Conservation (phyloP, 2,113 vertebrate genomes). For the Cynopterus brachyotis region DNA sequence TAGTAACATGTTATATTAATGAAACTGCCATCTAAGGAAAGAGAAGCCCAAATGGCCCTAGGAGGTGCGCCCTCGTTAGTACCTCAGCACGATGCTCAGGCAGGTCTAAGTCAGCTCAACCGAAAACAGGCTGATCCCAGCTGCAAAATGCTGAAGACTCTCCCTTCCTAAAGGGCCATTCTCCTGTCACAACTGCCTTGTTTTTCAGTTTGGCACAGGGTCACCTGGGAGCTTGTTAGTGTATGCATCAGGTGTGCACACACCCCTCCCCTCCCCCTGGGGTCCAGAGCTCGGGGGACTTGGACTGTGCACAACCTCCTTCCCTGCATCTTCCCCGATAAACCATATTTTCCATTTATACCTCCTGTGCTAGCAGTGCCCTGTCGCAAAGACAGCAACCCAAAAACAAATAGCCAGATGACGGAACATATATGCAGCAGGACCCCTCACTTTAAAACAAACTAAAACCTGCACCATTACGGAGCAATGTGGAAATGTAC, state of each 20-base stretch:
- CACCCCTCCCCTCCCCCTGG: too few relatives aligned
- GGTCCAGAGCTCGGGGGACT: not conserved
- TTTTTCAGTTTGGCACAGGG: not conserved
- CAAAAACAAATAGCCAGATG: not conserved
- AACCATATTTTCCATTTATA: not conserved
- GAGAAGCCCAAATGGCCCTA: not conserved
- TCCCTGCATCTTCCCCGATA: not conserved
- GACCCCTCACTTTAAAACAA: not conserved
- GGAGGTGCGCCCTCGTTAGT: not conserved
- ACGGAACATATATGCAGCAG: not conserved
- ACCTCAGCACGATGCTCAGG: not conserved
- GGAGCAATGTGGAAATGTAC: not conserved
- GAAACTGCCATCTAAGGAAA: not conserved
- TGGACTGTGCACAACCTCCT: not conserved
- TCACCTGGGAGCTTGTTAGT: not conserved
- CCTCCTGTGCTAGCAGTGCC: not conserved
- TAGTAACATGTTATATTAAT: not conserved
- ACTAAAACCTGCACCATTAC: not conserved
- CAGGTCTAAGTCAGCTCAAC: not conserved
- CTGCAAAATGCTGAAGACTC: not conserved
- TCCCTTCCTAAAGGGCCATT: not conserved
- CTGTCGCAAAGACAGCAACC: not conserved
- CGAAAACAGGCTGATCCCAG: not conserved
- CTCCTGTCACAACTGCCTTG: not conserved
- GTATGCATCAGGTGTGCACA: not conserved